phyloP scores from a whole-genome alignment of 2,797 vertebrate species.

The Chromobotia macracanthus region DNA sequence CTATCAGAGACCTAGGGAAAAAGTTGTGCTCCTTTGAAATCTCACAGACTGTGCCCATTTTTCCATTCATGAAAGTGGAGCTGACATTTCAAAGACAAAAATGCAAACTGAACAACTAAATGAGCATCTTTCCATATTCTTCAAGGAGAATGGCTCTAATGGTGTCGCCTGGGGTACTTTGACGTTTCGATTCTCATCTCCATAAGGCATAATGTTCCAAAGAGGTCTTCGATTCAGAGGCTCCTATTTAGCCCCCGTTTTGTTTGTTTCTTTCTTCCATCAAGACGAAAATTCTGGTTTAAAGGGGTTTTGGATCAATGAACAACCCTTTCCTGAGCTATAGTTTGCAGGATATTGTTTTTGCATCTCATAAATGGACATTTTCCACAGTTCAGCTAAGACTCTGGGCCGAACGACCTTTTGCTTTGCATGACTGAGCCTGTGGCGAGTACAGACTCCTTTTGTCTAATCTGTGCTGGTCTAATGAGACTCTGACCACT shows the following conservation, averaged over 20 bases:
- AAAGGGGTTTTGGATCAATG: constrained; percentile 54
- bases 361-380: constrained; percentile 17
- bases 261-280: constrained; percentile 48
- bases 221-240: constrained; percentile 57
- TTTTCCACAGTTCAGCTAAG: constrained; percentile 34
- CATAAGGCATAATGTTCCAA: constrained; percentile 47
- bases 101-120: constrained; percentile 38
- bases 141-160: constrained; percentile 39
- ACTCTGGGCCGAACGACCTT: constrained; percentile 40
- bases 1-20: constrained; percentile 34
- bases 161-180: constrained; percentile 40
- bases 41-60: constrained; percentile 26
- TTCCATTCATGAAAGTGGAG: constrained; percentile 39
- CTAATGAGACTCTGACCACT: constrained; percentile 54
- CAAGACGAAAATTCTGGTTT: constrained; percentile 56
- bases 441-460: constrained; percentile 37
- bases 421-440: constrained; percentile 39
- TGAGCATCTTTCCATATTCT: constrained; percentile 34
- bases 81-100: constrained; percentile 46
- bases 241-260: constrained; percentile 62
- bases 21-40: constrained; percentile 43
- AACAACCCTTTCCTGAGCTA: constrained; percentile 51
- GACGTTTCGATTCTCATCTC: constrained; percentile 45
- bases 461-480: constrained; percentile 48
- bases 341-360: constrained; percentile 51